Conservation (phyloP, 53 echinoderm and acorn worm species). For the Arbacia lixula region DNA sequence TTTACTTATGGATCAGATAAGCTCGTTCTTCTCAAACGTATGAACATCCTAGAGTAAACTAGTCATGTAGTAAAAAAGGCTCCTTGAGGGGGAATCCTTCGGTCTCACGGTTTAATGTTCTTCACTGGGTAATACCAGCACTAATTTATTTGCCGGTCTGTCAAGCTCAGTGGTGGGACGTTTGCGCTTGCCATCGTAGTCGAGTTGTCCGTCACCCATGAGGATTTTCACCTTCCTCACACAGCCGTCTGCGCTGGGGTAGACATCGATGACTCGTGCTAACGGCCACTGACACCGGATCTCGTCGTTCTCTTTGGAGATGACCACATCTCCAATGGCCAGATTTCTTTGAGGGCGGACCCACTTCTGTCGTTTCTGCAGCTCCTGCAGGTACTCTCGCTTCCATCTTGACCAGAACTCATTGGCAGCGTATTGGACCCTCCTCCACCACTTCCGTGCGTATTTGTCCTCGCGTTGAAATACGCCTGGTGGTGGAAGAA, state of each 20-base stretch:
- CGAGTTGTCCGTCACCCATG: constrained; percentile 10
- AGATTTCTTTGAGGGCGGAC: constrained; percentile 3
- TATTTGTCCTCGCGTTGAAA: constrained; percentile 56
- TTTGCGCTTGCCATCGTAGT: constrained; percentile 17
- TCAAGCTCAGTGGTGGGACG: not conserved
- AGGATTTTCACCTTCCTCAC: constrained; percentile 40
- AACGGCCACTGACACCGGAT: constrained; percentile 50
- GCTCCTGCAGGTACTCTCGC: constrained; percentile 50
- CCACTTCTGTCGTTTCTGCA: constrained; percentile 63
- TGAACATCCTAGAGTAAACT: too few relatives aligned
- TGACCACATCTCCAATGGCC: constrained; percentile 55
- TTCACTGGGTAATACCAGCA: not conserved
- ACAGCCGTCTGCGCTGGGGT: not conserved
- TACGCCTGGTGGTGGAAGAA: constrained; percentile 49
- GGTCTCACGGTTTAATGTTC: too few relatives aligned
- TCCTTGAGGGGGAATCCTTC: too few relatives aligned
- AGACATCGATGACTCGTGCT: constrained; percentile 39
- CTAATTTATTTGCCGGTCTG: constrained; percentile 27
- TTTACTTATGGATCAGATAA: too few relatives aligned
- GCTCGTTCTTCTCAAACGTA: too few relatives aligned
- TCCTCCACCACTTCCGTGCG: constrained; percentile 58
- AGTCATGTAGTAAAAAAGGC: too few relatives aligned
- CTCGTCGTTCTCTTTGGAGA: constrained; percentile 39
- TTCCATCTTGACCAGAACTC: constrained; percentile 74
- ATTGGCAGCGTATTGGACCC: constrained; percentile 57